Evolutionary conservation across 2,888 invertebrate species (phyloP).

Genomic region (Meandrusa payeni): DNA sequence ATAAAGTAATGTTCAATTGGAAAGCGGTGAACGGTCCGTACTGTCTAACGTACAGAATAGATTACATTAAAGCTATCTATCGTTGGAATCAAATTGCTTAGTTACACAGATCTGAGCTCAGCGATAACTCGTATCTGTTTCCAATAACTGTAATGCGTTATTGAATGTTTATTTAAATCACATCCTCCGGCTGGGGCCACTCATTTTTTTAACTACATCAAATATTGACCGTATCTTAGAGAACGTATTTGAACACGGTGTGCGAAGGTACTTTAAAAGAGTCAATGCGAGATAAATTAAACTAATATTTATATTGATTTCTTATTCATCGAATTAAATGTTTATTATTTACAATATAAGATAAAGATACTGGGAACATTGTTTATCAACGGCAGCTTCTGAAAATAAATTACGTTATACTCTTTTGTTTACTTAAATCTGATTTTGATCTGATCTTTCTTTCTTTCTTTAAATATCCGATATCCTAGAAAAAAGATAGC

Average conservation of each 20-base stretch:
- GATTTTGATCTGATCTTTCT: no score
- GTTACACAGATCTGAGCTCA: constrained; percentile 27
- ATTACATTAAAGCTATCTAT: constrained; percentile 27
- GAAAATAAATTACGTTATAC: no score
- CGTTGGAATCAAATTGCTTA: constrained; percentile 29
- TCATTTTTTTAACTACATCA: constrained; percentile 30
- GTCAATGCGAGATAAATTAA: constrained; percentile 22
- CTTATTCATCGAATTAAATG: no score
- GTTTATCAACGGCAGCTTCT: no score
- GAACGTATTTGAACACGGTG: constrained; percentile 44
- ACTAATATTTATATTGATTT: no score
- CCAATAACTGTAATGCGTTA: constrained; percentile 37
- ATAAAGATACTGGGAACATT: no score
- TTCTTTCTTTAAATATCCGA: no score
- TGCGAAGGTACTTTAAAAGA: constrained; percentile 50
- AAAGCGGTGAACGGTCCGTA: constrained; percentile 3
- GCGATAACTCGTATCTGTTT: constrained; percentile 34
- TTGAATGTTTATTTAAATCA: constrained; percentile 59
- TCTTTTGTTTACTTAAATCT: no score
- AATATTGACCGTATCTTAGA: constrained; percentile 51
- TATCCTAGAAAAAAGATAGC: no score
- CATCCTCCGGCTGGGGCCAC: constrained; percentile 32
- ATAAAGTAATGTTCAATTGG: constrained; percentile 13
- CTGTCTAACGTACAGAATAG: constrained; percentile 21
- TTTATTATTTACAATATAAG: no score